These are phyloP conservation scores for Nomada goodeniana DNA, from an alignment of 2,888 invertebrate species.

Conservation along the genomic window DNA sequence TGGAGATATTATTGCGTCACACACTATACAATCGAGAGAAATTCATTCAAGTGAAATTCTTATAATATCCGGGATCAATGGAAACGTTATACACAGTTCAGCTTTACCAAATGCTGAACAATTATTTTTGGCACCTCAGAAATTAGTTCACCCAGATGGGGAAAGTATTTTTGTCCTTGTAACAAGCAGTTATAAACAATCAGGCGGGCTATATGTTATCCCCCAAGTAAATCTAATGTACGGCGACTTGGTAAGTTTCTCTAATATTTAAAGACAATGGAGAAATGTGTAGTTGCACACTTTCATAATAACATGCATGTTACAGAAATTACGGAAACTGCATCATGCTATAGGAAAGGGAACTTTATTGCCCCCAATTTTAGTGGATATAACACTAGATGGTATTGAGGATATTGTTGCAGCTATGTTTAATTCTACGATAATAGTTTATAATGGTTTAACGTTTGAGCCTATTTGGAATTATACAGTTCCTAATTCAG, in stretches of 20 bases:
- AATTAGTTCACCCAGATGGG: slow-evolving; percentile 87
- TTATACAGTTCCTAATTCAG: slow-evolving; percentile 88
- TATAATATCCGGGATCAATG: slow-evolving; percentile 89
- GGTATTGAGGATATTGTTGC: slow-evolving; percentile 90
- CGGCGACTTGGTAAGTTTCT: slow-evolving; percentile 83
- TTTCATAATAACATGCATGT: slow-evolving; percentile 15
- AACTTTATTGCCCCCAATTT: slow-evolving; percentile 88
- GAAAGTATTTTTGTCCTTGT: slow-evolving; percentile 88
- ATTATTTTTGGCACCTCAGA: slow-evolving; percentile 90
- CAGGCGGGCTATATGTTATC: slow-evolving; percentile 89
- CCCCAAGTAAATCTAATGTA: slow-evolving; percentile 85
- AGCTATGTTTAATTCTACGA: slow-evolving; percentile 89
- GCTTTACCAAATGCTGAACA: slow-evolving; percentile 88
- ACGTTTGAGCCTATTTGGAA: slow-evolving; percentile 90
- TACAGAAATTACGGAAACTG: slow-evolving; percentile 85
- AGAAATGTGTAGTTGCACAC: not conserved
- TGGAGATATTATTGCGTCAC: slow-evolving; percentile 89
- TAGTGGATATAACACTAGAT: slow-evolving; percentile 91
- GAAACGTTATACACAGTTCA: slow-evolving; percentile 87
- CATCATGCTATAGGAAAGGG: slow-evolving; percentile 88
- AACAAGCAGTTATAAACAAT: slow-evolving; percentile 90
- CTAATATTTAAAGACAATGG: slow-evolving; percentile 3
- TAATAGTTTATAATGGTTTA: slow-evolving; percentile 90
- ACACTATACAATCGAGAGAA: slow-evolving; percentile 86
- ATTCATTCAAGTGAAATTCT: slow-evolving; percentile 88